A percentile compares a stretch with the other conserved stretches of the same genome.
Conservation (phyloP, 2,797 vertebrate genomes). For the Hoplostethus mediterraneus region DNA sequence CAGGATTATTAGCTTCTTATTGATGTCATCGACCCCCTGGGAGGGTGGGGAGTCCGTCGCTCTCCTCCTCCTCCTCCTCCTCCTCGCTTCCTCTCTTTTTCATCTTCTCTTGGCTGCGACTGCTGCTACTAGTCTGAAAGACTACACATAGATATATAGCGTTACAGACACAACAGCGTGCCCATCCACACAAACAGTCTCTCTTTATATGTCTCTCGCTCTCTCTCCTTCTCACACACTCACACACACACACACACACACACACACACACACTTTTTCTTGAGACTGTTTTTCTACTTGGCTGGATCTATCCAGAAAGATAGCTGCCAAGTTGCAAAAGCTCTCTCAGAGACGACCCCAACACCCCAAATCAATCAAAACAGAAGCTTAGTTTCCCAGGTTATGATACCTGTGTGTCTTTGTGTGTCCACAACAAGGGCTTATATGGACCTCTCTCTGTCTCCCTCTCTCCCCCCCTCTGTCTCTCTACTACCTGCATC, state of each 20-base stretch:
- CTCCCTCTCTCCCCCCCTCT: neutral
- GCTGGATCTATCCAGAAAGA: constrained; percentile 67
- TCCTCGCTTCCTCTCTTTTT: constrained; percentile 35
- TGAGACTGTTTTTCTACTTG: constrained; percentile 58
- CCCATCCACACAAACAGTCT: constrained; percentile 20
- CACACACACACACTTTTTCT: constrained; percentile 41
- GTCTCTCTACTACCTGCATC: constrained; percentile 46
- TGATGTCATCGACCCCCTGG: constrained; percentile 83
- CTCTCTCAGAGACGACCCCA: constrained; percentile 65
- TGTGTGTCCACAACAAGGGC: constrained; percentile 9
- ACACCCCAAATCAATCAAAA: constrained; percentile 53
- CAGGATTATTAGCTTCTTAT: constrained; percentile 85
- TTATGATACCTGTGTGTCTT: constrained; percentile 39
- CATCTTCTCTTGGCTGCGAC: constrained; percentile 56
- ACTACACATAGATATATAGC: constrained; percentile 66
- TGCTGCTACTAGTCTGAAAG: constrained; percentile 56
- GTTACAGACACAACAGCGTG: constrained; percentile 68
- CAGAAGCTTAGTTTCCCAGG: constrained; percentile 32
- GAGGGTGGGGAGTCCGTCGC: constrained; percentile 74
- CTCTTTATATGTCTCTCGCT: neutral
- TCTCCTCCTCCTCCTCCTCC: constrained; percentile 48
- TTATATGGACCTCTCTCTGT: constrained; percentile 27
- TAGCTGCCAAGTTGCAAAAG: constrained; percentile 74
- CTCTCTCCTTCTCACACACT: constrained; percentile 1
- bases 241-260: constrained; percentile 36